Evolutionary conservation across 2,888 invertebrate genomes (phyloP), one percentile per base, ranked within the genome.

Genomic region (Psococerastis gibbosa): DNA sequence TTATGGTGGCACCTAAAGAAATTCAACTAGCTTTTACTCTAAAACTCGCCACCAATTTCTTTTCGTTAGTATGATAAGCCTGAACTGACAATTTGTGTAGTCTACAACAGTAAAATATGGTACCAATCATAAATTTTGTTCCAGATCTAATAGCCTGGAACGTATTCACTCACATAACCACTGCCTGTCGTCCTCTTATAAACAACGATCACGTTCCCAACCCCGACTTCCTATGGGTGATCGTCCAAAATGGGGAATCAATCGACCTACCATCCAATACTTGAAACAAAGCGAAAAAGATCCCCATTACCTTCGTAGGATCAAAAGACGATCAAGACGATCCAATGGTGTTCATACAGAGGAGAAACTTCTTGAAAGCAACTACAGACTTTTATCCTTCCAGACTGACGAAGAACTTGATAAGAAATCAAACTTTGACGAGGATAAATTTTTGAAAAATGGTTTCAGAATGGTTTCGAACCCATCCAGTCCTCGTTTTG

Each of bases 281-380:
- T 70, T 85, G 47, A 87, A 87, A 56, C 87, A 88, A 61, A 87
- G 87, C 55, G 88, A 88, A 58, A 81, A 87, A 54, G 88, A 88
- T 64, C 83, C 83, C 1, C 75, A 82, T 57, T 84, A 83, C 53
- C 73, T 75, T 47, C 75, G 76, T 58, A 65, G 75, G 48, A 78
- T 80, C 59, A 61, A 75, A 44, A 65, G 75, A 15, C 70, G 74
- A 54, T 73, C 75, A 57, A 67, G 73, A 49, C 69, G 9, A 32
- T 17, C n/a, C n/a, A 15, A n/a, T 27, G 17, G 15, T 11, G 16
- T 11, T 8, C 9, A 32, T n/a, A 35, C 34, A n/a, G 9, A 5
- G n/a, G 38, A 38, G 20, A 38, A 38, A 20, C 11, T 38, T 3
- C 38, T 38, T 6, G 18, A 15, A 4, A 38, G 38, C 38, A 20